These are phyloP conservation scores for Calycopis cecrops DNA, from an alignment of 1,140 invertebrate genomes.

Conservation along the genomic window DNA sequence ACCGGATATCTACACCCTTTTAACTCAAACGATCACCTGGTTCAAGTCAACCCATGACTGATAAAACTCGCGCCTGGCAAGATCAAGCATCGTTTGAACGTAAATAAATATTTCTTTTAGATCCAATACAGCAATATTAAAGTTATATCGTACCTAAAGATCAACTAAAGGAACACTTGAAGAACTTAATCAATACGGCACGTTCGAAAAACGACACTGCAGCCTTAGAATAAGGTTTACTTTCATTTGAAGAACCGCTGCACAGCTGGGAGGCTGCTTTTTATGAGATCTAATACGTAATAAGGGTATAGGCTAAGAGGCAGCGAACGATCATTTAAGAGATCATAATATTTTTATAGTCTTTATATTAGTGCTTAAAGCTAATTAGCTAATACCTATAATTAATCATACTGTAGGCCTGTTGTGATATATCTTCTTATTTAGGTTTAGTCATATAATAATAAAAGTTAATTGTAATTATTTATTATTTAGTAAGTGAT, in stretches of 20 bases:
- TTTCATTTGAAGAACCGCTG: slow-evolving; percentile 5
- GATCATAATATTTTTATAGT: neutral
- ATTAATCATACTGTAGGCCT: no score
- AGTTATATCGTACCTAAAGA: slow-evolving; percentile 3
- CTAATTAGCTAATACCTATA: no score
- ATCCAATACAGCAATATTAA: slow-evolving; percentile 11
- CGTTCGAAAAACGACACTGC: neutral
- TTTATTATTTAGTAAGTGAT: no score
- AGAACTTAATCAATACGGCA: slow-evolving; percentile 2
- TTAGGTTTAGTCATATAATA: no score
- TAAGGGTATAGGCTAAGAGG: slow-evolving; percentile 27
- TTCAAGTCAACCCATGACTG: no score
- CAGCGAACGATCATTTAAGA: slow-evolving; percentile 7
- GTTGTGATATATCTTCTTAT: no score
- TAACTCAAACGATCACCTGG: no score
- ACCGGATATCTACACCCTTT: no score
- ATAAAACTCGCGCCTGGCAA: neutral
- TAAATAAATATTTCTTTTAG: slow-evolving; percentile 10
- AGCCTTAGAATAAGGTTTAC: neutral
- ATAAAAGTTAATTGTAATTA: no score
- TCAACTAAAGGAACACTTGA: slow-evolving; percentile 10
- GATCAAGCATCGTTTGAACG: slow-evolving; percentile 1
- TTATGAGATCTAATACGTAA: slow-evolving; percentile 33
- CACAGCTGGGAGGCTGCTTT: slow-evolving; percentile 20
- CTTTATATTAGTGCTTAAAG: slow-evolving; percentile 2